Evolutionary conservation across 2,113 vertebrate species (phyloP).

Genomic region (Lepus americanus): DNA sequence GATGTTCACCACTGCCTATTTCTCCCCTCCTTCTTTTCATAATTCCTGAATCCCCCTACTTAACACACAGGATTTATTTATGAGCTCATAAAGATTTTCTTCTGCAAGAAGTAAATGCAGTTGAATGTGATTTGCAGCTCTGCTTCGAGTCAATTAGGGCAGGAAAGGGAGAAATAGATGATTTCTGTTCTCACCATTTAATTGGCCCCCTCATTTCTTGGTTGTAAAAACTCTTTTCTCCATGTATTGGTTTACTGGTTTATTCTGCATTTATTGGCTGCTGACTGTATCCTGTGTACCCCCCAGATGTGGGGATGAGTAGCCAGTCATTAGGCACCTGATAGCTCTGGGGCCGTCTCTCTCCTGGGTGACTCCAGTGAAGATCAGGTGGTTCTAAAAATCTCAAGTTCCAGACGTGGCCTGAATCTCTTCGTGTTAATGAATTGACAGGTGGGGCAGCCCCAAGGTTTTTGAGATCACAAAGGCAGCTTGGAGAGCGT

Average conservation of each 20-base stretch:
- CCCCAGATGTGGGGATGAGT: not conserved
- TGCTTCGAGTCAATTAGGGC: slow-evolving; percentile 26
- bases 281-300: not conserved
- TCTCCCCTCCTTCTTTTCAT: slow-evolving; percentile 22
- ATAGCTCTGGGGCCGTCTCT: not conserved
- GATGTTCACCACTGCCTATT: not conserved
- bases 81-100: slow-evolving; percentile 49
- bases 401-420: not conserved
- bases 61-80: slow-evolving; percentile 38
- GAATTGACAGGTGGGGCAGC: not conserved
- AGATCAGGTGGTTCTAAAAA: not conserved
- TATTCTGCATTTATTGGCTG: not conserved
- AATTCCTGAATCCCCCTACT: slow-evolving; percentile 15
- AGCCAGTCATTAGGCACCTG: not conserved
- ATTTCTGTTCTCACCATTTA: slow-evolving; percentile 55
- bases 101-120: not conserved
- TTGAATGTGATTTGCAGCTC: slow-evolving; percentile 14
- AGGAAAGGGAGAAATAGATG: slow-evolving; percentile 33
- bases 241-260: slow-evolving; percentile 16
- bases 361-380: not conserved
- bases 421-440: not conserved
- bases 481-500: not conserved
- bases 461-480: not conserved
- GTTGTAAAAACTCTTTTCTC: slow-evolving; percentile 11
- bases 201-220: slow-evolving; percentile 54